Evolutionary conservation across 2,888 invertebrate genomes (phyloP).

Genomic region (Holacanthella duospinosa): DNA sequence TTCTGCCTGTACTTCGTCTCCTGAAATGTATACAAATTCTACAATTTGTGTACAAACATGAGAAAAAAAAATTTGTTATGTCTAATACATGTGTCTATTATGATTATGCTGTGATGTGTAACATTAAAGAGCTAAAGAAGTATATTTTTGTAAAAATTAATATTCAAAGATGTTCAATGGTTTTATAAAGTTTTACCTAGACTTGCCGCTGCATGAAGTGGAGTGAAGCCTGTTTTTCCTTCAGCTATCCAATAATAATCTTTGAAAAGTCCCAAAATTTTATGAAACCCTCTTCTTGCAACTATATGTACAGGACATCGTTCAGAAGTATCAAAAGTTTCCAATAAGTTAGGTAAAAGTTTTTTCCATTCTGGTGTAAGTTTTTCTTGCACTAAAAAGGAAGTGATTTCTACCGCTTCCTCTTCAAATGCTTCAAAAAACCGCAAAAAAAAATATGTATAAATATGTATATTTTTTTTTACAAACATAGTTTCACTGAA

Average conservation of each 20-base stretch:
- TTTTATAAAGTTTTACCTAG: no score
- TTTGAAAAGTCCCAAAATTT: background rate
- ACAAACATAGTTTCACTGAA: background rate
- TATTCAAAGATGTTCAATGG: no score
- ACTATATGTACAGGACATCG: conserved; percentile 8
- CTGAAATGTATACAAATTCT: background rate
- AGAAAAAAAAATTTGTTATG: no score
- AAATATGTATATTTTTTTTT: no score
- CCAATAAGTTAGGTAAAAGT: background rate
- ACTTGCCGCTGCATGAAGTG: conserved; percentile 7
- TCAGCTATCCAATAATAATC: background rate
- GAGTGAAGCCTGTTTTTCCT: conserved; percentile 2
- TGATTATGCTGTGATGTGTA: no score
- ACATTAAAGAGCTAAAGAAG: no score
- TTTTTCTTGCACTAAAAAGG: no score
- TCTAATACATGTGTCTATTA: no score
- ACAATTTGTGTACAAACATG: no score
- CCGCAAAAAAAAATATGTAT: no score
- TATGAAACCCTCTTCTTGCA: background rate
- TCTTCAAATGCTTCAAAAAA: background rate
- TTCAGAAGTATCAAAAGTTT: background rate
- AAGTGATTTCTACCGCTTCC: no score
- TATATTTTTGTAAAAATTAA: no score
- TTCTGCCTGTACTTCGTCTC: conserved; percentile 1
- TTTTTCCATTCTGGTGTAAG: background rate